Conservation (phyloP, 1,140 invertebrate genomes). For the Camponotus floridanus region DNA sequence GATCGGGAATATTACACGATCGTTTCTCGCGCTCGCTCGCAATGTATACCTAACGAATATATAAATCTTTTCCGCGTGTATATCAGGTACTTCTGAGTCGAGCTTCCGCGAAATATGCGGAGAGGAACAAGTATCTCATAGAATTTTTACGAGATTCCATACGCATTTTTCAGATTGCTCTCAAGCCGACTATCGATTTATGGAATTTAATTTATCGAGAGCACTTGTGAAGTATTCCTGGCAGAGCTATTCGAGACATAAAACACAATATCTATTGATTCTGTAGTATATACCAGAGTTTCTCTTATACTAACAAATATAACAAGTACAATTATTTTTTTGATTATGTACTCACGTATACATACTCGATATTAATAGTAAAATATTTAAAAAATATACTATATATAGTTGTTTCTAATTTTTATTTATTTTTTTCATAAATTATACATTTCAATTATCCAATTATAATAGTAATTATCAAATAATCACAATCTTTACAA, state of each 20-base stretch:
- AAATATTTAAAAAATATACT: not conserved
- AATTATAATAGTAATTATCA: conserved; percentile 8
- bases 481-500: not conserved
- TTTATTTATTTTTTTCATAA: not conserved
- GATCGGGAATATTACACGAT: conserved; percentile 66
- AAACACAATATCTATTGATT: not conserved
- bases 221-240: conserved; percentile 5
- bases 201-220: conserved; percentile 47
- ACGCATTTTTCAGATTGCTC: conserved; percentile 54
- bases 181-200: conserved; percentile 37
- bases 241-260: not conserved
- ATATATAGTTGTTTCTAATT: not conserved
- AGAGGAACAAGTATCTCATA: conserved; percentile 9
- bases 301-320: too few relatives aligned
- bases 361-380: not conserved
- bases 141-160: conserved; percentile 48
- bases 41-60: conserved; percentile 42
- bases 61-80: not conserved
- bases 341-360: not conserved
- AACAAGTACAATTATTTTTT: not conserved
- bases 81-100: conserved; percentile 11
- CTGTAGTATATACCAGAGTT: not conserved
- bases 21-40: conserved; percentile 65
- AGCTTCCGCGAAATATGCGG: conserved; percentile 3
- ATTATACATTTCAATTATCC: not conserved